Percentiles rank a stretch among this genome's conserved stretches.
These are phyloP conservation scores for Pseudococcus jackbeardsleyi DNA, from an alignment of 2,888 invertebrate species.

Conservation along the genomic window DNA sequence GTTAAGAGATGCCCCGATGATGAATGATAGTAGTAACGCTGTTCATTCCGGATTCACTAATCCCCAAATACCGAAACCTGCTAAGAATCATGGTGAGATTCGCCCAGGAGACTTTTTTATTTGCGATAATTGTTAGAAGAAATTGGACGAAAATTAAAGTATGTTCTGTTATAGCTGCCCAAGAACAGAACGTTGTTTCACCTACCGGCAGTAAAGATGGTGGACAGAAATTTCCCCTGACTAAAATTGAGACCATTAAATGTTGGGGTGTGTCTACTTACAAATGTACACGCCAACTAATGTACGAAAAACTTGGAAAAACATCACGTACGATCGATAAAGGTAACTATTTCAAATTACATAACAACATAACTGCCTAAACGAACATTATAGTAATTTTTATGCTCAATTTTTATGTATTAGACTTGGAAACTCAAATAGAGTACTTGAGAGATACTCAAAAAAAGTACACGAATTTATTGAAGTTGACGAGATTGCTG, in stretches of 20 bases:
- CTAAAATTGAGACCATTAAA: constrained; percentile 91
- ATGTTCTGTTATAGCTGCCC: constrained; percentile 2
- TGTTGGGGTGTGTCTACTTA: constrained; percentile 99
- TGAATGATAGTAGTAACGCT: constrained; percentile 82
- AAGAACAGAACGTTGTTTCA: constrained; percentile 47
- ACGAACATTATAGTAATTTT: neutral
- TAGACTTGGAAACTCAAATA: constrained; percentile 94
- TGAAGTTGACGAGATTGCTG: constrained; percentile 87
- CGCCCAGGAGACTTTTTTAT: neutral
- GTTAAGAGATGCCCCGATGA: constrained; percentile 85
- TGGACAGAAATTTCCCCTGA: constrained; percentile 69
- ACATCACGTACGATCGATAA: constrained; percentile 90
- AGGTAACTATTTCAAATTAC: constrained; percentile 71
- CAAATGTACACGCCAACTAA: constrained; percentile 96
- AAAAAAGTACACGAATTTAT: constrained; percentile 88
- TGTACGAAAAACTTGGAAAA: constrained; percentile 97
- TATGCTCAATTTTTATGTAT: neutral
- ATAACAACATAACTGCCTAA: neutral
- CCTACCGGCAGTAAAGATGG: constrained; percentile 76
- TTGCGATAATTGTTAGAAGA: neutral
- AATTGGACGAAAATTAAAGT: too few relatives aligned
- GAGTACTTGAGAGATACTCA: constrained; percentile 94
- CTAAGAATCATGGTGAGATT: constrained; percentile 43
- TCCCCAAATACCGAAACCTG: constrained; percentile 70
- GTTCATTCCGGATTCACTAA: constrained; percentile 81